Percentiles rank a stretch among this genome's conserved stretches.
Evolutionary conservation across 1,140 invertebrate species (phyloP).

Genomic region (Planococcus citri): DNA sequence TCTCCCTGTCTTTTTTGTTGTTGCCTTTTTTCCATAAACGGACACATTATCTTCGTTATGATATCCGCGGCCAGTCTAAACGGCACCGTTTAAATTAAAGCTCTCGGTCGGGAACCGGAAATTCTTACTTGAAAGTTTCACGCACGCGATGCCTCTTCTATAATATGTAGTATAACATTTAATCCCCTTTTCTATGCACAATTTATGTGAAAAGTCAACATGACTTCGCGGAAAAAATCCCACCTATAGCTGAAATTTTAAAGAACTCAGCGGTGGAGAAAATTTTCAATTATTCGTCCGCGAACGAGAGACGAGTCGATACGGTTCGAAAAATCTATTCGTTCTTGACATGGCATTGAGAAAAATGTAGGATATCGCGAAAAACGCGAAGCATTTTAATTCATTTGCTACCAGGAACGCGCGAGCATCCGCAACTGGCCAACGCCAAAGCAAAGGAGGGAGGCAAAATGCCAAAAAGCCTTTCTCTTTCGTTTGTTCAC

Average conservation of each 20-base stretch:
- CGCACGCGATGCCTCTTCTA: not conserved
- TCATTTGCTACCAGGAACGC: not conserved
- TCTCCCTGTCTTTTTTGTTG: no score
- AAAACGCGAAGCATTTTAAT: not conserved
- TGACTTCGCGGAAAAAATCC: no score
- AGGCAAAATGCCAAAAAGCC: not conserved
- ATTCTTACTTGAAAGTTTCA: constrained; percentile 3
- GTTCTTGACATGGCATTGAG: no score
- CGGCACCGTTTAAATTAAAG: constrained; percentile 2
- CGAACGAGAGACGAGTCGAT: no score
- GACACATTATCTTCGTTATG: not conserved
- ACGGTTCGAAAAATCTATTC: no score
- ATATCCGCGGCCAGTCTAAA: not conserved
- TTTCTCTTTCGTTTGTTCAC: not conserved
- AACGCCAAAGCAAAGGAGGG: no score
- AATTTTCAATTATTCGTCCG: no score
- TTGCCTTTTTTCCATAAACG: not conserved
- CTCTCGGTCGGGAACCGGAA: not conserved
- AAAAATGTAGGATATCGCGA: no score
- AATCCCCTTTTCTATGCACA: no score
- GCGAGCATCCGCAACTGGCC: no score
- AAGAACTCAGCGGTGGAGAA: not conserved
- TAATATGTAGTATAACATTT: no score
- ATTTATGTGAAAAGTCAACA: no score
- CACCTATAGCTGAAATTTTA: not conserved